A percentile compares a stretch with the other conserved stretches of the same genome.
Evolutionary conservation across 2,113 vertebrate genomes (phyloP).

Genomic region (Mus spicilegus): DNA sequence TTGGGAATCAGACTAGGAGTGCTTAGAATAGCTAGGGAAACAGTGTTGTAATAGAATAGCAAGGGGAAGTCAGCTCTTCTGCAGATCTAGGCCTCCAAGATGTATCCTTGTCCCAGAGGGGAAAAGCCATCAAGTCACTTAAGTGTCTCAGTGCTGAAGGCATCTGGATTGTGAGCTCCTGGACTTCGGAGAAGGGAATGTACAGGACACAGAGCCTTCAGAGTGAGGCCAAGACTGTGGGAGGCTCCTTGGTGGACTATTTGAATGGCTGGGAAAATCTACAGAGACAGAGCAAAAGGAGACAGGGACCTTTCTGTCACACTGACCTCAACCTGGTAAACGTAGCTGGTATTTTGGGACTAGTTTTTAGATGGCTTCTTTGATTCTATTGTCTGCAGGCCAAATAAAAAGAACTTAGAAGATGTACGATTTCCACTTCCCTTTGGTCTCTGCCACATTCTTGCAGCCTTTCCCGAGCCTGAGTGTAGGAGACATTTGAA

Average conservation of each 20-base stretch:
- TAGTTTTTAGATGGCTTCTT: not conserved
- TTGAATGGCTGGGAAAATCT: not conserved
- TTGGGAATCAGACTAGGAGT: not conserved
- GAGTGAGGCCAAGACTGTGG: not conserved
- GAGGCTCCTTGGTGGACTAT: not conserved
- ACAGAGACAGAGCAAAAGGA: not conserved
- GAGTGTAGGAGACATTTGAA: not conserved
- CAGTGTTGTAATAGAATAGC: not conserved
- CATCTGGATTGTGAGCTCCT: not conserved
- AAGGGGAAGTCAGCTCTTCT: not conserved
- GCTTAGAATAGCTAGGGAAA: not conserved
- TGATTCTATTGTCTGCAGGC: not conserved
- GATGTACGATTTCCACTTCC: not conserved
- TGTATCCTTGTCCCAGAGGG: not conserved
- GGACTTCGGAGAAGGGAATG: not conserved
- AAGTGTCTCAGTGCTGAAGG: accelerated
- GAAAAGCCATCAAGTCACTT: not conserved
- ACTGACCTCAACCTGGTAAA: not conserved
- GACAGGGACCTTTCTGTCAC: not conserved
- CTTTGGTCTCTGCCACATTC: not conserved
- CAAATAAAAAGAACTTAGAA: not conserved
- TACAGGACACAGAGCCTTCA: not conserved
- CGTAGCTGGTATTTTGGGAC: not conserved
- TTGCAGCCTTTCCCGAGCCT: not conserved
- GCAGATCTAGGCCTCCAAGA: not conserved